These are phyloP conservation scores for Leptobrachium leishanense DNA, from an alignment of 2,113 vertebrate species.

Conservation along the genomic window DNA sequence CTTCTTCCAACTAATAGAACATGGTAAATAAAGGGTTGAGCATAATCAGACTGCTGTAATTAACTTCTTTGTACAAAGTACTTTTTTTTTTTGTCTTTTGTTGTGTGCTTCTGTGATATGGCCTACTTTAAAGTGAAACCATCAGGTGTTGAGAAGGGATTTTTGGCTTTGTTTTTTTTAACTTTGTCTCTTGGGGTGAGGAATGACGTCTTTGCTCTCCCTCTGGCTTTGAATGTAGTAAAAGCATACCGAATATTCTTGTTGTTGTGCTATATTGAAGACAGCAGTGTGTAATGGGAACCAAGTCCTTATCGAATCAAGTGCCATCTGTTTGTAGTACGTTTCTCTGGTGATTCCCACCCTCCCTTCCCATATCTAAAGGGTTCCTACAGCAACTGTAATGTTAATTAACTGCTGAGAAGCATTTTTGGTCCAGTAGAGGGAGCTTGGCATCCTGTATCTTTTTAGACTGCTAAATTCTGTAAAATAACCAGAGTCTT, in stretches of 20 bases:
- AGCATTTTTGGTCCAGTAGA: constrained; percentile 2
- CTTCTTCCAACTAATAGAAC: too few relatives aligned
- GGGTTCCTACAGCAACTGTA: constrained; percentile 56
- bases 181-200: constrained; percentile 14
- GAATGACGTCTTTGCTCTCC: constrained; percentile 28
- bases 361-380: neutral
- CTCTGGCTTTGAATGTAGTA: constrained; percentile 32
- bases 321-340: constrained; percentile 54
- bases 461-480: too few relatives aligned
- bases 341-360: constrained; percentile 57
- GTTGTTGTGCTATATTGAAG: constrained; percentile 43
- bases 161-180: neutral
- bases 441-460: neutral
- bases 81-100: too few relatives aligned
- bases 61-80: too few relatives aligned
- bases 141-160: too few relatives aligned
- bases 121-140: too few relatives aligned
- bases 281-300: constrained; percentile 43
- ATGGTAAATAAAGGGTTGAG: too few relatives aligned
- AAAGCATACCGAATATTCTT: constrained; percentile 50
- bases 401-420: constrained; percentile 25
- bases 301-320: constrained; percentile 40
- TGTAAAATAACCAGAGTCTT: too few relatives aligned
- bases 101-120: too few relatives aligned
- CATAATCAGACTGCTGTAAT: too few relatives aligned